phyloP scores from a whole-genome alignment of 2,888 invertebrate genomes.

The Melanargia galathea region DNA sequence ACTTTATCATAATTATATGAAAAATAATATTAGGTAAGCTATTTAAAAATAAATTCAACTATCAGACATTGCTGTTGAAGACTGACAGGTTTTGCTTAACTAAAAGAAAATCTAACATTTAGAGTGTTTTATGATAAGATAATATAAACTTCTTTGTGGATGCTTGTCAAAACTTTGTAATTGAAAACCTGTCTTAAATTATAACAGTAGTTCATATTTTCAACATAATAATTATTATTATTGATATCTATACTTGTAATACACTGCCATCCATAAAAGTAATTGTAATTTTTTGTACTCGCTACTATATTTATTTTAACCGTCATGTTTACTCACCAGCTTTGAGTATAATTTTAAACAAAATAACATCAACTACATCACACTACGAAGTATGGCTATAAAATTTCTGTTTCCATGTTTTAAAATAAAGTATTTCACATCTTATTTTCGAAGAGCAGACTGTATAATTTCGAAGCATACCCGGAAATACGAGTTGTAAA shows the following conservation, averaged over 20 bases:
- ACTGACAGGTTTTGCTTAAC: neutral
- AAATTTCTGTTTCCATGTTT: neutral
- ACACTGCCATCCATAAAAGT: too few species aligned
- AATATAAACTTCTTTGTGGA: conserved; percentile 28
- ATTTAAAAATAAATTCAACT: too few species aligned
- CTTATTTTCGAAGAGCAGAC: conserved; percentile 20
- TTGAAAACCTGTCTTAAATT: neutral
- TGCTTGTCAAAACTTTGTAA: conserved; percentile 8
- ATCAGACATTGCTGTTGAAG: neutral
- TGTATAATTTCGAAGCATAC: conserved; percentile 31
- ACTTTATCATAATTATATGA: too few species aligned
- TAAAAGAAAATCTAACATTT: conserved; percentile 29
- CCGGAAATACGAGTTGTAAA: conserved; percentile 31
- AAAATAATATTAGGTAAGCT: too few species aligned
- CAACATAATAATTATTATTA: too few species aligned
- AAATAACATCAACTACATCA: too few species aligned
- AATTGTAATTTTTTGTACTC: too few species aligned
- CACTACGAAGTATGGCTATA: neutral
- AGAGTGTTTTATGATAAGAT: conserved; percentile 40
- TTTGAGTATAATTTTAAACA: too few species aligned
- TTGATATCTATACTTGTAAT: too few species aligned
- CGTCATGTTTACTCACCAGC: too few species aligned
- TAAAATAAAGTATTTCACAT: conserved; percentile 13
- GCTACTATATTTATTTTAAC: too few species aligned
- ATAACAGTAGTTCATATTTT: too few species aligned